phyloP scores from a whole-genome alignment of 2,888 invertebrate genomes.

The Acanthosoma haemorrhoidale region DNA sequence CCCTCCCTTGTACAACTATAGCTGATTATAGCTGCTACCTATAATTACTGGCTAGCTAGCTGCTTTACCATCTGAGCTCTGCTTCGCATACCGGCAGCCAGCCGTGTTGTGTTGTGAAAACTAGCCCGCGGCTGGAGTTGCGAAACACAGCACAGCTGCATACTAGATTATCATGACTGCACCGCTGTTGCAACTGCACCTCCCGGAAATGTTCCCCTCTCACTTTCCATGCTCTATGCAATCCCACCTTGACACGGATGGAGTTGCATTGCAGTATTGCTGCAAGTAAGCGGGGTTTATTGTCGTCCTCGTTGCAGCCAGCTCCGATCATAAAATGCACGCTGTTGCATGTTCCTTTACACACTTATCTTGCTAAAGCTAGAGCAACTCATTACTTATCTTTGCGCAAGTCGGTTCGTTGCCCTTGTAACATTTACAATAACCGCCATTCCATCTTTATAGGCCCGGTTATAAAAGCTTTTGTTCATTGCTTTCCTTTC shows the following conservation, averaged over 20 bases:
- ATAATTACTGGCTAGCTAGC: too few relatives aligned
- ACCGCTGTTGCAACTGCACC: background rate
- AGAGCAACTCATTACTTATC: background rate
- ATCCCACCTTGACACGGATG: background rate
- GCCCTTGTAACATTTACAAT: slow-evolving; percentile 1
- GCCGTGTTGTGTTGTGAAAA: too few relatives aligned
- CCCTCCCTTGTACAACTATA: background rate
- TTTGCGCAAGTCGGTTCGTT: background rate
- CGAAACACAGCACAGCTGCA: too few relatives aligned
- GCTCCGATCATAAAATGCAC: background rate
- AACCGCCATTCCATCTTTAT: too few relatives aligned
- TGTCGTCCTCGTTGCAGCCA: background rate
- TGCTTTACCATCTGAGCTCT: too few relatives aligned
- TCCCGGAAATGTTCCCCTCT: slow-evolving; percentile 1
- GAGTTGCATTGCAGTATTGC: background rate
- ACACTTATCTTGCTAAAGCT: background rate
- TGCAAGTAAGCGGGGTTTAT: background rate
- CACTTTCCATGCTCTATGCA: slow-evolving; percentile 8
- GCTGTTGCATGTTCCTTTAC: background rate
- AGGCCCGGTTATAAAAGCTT: too few relatives aligned
- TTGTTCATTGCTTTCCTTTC: too few relatives aligned
- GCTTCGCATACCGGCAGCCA: too few relatives aligned
- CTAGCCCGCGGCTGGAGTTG: too few relatives aligned
- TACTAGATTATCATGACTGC: too few relatives aligned
- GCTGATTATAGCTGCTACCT: background rate